Conservation (phyloP, 2,797 vertebrate genomes). For the Neoniphon sammara region DNA sequence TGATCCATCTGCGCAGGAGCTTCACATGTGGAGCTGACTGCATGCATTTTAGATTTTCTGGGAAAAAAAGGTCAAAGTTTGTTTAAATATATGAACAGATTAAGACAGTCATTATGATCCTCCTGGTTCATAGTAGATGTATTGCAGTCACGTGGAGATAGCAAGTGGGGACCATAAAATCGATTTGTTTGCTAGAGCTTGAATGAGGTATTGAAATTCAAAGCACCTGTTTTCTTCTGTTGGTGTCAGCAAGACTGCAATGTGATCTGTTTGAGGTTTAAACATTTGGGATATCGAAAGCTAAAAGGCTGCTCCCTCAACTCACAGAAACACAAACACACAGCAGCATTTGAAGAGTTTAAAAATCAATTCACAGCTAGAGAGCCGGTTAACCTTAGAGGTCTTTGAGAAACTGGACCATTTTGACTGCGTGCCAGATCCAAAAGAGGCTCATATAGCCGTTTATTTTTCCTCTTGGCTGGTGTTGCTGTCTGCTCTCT, state of each 20-base stretch:
- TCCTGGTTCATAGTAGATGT: conserved; percentile 9
- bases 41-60: conserved; percentile 38
- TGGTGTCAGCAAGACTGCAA: conserved; percentile 25
- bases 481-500: conserved; percentile 32
- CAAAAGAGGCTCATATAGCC: conserved; percentile 33
- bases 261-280: conserved; percentile 46
- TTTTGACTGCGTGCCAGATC: conserved; percentile 45
- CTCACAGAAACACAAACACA: conserved; percentile 14
- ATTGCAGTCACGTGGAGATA: not conserved
- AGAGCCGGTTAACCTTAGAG: conserved; percentile 58
- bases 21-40: conserved; percentile 42
- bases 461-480: conserved; percentile 39
- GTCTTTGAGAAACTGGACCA: conserved; percentile 45
- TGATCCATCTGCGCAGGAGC: conserved; percentile 50
- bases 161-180: conserved; percentile 18
- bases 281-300: conserved; percentile 34
- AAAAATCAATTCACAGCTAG: conserved; percentile 45
- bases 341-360: conserved; percentile 26
- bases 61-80: no score
- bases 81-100: conserved; percentile 27
- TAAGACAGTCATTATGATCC: conserved; percentile 11
- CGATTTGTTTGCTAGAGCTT: conserved; percentile 33
- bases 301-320: conserved; percentile 17
- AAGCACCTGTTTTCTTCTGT: conserved; percentile 36
- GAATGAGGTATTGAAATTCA: conserved; percentile 40